Percentiles rank a stretch among this genome's conserved stretches.
These are phyloP conservation scores for Paramormyrops hopkinsi DNA, from an alignment of 2,797 vertebrate genomes.

Conservation along the genomic window DNA sequence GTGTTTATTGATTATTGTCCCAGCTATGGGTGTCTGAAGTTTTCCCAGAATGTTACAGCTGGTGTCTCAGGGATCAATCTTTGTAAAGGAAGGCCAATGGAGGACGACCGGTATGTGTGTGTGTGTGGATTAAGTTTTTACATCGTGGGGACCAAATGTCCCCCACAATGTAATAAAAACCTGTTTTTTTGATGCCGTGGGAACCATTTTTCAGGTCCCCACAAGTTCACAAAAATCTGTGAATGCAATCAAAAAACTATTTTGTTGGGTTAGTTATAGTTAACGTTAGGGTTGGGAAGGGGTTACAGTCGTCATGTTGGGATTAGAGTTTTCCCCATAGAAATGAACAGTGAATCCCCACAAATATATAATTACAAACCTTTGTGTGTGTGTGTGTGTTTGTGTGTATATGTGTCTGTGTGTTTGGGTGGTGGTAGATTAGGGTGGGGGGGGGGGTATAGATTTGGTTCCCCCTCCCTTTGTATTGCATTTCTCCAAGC, in stretches of 20 bases:
- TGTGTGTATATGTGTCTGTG: constrained; percentile 4
- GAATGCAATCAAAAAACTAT: neutral
- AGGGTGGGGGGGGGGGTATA: neutral
- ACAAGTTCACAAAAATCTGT: neutral
- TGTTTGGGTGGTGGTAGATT: neutral
- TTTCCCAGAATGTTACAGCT: constrained; percentile 65
- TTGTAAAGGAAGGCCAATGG: constrained; percentile 30
- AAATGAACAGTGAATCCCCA: neutral
- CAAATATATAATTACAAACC: neutral
- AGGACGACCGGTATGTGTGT: constrained; percentile 4
- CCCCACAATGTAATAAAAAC: neutral
- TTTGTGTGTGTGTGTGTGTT: neutral
- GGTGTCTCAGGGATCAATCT: constrained; percentile 39
- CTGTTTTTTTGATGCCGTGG: neutral
- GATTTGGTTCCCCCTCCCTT: neutral
- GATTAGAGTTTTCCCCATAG: neutral
- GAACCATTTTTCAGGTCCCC: neutral
- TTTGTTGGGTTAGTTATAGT: neutral
- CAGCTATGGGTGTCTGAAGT: constrained; percentile 59
- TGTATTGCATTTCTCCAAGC: constrained; percentile 22
- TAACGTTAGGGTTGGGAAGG: neutral
- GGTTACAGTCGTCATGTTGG: neutral
- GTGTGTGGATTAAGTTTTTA: neutral
- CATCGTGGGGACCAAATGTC: neutral
- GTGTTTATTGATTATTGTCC: constrained; percentile 64